Base-by-base conservation (phyloP, 2,888 invertebrate genomes). In the Oxycera nigricornis region DNA sequence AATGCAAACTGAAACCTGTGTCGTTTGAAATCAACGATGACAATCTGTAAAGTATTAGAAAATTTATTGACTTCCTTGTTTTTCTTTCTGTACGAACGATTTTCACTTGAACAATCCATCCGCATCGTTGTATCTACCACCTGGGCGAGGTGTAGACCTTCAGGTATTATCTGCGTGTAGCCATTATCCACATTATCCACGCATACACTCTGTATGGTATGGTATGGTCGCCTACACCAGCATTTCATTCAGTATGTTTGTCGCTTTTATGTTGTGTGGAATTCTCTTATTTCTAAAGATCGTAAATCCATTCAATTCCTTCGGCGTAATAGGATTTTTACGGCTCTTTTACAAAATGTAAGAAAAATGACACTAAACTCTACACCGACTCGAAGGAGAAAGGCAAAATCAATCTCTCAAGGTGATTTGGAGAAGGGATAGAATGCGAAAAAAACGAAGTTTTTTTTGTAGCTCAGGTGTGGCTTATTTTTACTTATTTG, bases 291-390 rank as follows among this genome's bases (percentile, higher is more conserved):
- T 46, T 61, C 61, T 31, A 61, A 68, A 50, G 50, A 46, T 46
- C 67, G 46, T 68, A 68, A 68, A 68, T 46, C 67, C 50, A 46
- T 68, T 68, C 67, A 39, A 35, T 68, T 46, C 67, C 50, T 68
- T 46, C 20, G 50, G 26, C 67, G 20, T 68, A 68, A 68, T 68
- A 68, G 67, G 67, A 68, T 68, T 68, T 61, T 68, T 68, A 68
- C 67, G 67, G 67, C 50, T 68, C 41, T 68, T 68, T 41, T 68
- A 31, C 26, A 24, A 65, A 65, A 41, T 22, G 35, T n/a, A 46
- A 2, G 46, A 3, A 46, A n/a, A 46, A 14, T 46, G 3, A 46
- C 46, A 46, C 35, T 35, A 35, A 35, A 35, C n/a, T 35, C 46
- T 46, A 46, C 17, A 46, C 46, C 11, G 2, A 35, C 11, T 6